Percentiles rank a stretch among this genome's conserved stretches.
Conservation (phyloP, 2,888 invertebrate genomes). For the Plagodis dolabraria region DNA sequence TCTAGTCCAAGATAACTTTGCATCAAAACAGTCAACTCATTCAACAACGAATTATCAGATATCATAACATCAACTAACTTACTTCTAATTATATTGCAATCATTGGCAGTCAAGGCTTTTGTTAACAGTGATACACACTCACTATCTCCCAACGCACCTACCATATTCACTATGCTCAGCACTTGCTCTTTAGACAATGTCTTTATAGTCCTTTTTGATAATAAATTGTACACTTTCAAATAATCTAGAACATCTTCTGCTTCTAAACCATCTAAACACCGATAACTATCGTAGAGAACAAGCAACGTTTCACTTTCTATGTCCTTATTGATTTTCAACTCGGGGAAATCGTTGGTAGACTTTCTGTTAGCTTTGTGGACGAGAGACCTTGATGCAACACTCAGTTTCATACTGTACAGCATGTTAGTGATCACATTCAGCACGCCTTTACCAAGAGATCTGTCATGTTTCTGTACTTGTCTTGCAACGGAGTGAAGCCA, state of each 20-base stretch:
- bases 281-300: conserved; percentile 58
- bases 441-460: conserved; percentile 50
- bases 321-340: conserved; percentile 68
- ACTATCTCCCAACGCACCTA: conserved; percentile 43
- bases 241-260: conserved; percentile 54
- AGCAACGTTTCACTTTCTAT: conserved; percentile 66
- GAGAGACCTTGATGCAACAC: conserved; percentile 51
- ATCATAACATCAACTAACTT: conserved; percentile 3
- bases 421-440: conserved; percentile 58
- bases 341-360: conserved; percentile 44
- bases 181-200: conserved; percentile 65
- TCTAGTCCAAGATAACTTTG: conserved; percentile 46
- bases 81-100: conserved; percentile 44
- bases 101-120: conserved; percentile 57
- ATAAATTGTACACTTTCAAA: conserved; percentile 55
- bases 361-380: neutral
- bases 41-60: conserved; percentile 1
- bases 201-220: conserved; percentile 67
- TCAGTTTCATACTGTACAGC: conserved; percentile 60
- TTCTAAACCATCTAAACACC: conserved; percentile 55
- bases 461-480: conserved; percentile 58
- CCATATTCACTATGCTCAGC: conserved; percentile 54
- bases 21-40: conserved; percentile 49
- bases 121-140: conserved; percentile 56
- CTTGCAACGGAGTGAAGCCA: conserved; percentile 85